These are phyloP conservation scores for Darevskia mixta DNA, from an alignment of 2,797 vertebrate genomes.

Conservation along the genomic window DNA sequence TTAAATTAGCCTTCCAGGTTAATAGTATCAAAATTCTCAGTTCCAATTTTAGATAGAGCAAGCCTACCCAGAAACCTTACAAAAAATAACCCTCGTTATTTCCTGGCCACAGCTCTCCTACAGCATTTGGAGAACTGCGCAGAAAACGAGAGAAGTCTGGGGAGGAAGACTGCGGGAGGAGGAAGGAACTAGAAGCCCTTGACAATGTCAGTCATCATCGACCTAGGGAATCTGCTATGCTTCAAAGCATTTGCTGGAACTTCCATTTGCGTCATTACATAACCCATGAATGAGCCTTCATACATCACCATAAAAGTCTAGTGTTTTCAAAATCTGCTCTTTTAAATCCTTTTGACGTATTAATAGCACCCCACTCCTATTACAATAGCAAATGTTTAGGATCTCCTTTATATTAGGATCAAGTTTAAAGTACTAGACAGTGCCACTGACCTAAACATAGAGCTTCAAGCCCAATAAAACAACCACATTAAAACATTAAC, in stretches of 20 bases:
- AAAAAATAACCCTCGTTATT: neutral
- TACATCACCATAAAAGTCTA: neutral
- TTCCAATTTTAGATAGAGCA: neutral
- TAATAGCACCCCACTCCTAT: neutral
- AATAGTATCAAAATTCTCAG: neutral
- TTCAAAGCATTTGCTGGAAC: neutral
- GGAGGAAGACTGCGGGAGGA: too few relatives aligned
- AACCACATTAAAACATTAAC: neutral
- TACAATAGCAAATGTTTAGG: neutral
- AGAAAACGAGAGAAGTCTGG: neutral
- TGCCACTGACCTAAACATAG: neutral
- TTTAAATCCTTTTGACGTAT: neutral
- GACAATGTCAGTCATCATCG: neutral
- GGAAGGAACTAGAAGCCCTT: neutral
- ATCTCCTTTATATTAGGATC: neutral
- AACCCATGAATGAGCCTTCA: neutral
- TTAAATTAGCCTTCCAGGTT: too few relatives aligned
- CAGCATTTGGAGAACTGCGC: neutral
- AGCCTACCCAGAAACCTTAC: neutral
- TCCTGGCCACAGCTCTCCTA: neutral
- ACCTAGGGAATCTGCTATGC: neutral
- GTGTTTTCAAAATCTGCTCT: neutral
- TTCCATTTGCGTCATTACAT: neutral
- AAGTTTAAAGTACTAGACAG: neutral
- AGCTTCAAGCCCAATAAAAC: neutral